Evolutionary conservation across 2,888 invertebrate genomes (phyloP), one percentile per base, ranked within the genome.

Genomic region (Portevinia maculata): DNA sequence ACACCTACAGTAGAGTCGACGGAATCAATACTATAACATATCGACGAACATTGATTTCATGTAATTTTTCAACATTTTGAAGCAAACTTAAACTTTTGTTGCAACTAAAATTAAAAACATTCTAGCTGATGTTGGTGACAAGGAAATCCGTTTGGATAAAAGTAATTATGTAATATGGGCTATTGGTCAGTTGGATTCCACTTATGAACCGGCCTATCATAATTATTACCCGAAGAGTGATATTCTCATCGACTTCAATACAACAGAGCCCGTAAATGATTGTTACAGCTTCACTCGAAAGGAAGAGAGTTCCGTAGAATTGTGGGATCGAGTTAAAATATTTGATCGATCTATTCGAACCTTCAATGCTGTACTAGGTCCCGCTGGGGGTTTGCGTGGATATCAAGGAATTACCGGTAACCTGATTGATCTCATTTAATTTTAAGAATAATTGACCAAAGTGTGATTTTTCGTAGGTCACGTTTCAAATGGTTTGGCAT

Each of bases 121-220:
- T 59, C 53, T 59, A 96, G 96, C 94, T 86, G 97, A 97, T 91
- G 86, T 91, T 70, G 94, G 96, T 30, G 97, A 97, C 88, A 95
- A 94, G 87, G 94, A 94, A 88, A 94, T 94, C 91, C 92, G 92
- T 34, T 91, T 93, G 71, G 93, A 94, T 85, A 92, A 92, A 21
- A 91, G 92, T 84, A 91, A 94, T 76, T 94, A 93, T 87, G 92
- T 95, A 15, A 93, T 97, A 69, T 98, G 97, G 97, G 96, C 97
- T 0, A 90, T 97, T 67, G 98, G 98, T 2, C 92, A 93, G 84
- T 91, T 97, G 85, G 96, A 96, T 89, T 92, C 93, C 24, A 94
- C 93, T 85, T 93, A 93, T 79, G 96, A 96, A 88, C 97, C 97
- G 0, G 94, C 94, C 85, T 96, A 95, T 91, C 98, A 98, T 89